A percentile compares a stretch with the other conserved stretches of the same genome.
phyloP scores from a whole-genome alignment of 2,113 vertebrate genomes.

The Onychostoma macrolepis region DNA sequence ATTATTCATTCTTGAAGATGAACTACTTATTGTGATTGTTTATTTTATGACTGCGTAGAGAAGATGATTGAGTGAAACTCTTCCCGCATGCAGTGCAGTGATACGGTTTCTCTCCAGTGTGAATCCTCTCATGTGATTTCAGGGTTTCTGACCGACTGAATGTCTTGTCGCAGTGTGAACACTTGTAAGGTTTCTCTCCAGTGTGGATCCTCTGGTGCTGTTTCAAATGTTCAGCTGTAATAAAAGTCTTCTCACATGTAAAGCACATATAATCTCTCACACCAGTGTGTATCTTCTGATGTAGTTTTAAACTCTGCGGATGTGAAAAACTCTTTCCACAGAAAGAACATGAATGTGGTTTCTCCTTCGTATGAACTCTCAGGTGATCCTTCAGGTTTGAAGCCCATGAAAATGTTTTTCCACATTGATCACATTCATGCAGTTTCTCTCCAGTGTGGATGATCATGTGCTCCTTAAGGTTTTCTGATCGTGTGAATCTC shows the following conservation, averaged over 20 bases:
- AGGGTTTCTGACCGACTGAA: not conserved
- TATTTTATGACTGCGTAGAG: too few relatives aligned
- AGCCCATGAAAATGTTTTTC: not conserved
- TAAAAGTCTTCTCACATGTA: too few relatives aligned
- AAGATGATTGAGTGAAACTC: too few relatives aligned
- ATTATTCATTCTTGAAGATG: too few relatives aligned
- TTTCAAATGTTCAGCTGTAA: too few relatives aligned
- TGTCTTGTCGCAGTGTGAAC: not conserved
- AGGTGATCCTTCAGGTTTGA: not conserved
- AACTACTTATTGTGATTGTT: too few relatives aligned
- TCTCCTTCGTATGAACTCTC: not conserved
- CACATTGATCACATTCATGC: not conserved
- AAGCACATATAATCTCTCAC: not conserved
- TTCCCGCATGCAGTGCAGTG: too few relatives aligned
- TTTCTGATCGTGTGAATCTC: not conserved
- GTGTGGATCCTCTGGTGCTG: not conserved
- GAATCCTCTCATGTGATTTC: not conserved
- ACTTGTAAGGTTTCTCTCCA: not conserved
- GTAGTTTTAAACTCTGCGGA: not conserved
- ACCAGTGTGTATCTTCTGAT: not conserved
- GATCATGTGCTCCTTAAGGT: not conserved
- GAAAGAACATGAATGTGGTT: not conserved
- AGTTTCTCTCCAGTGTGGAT: not conserved
- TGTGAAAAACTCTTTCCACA: not conserved
- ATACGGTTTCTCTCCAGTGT: not conserved